Percentiles rank a stretch among this genome's conserved stretches.
phyloP scores from a whole-genome alignment of 2,113 vertebrate genomes.

The Atractosteus spatula region DNA sequence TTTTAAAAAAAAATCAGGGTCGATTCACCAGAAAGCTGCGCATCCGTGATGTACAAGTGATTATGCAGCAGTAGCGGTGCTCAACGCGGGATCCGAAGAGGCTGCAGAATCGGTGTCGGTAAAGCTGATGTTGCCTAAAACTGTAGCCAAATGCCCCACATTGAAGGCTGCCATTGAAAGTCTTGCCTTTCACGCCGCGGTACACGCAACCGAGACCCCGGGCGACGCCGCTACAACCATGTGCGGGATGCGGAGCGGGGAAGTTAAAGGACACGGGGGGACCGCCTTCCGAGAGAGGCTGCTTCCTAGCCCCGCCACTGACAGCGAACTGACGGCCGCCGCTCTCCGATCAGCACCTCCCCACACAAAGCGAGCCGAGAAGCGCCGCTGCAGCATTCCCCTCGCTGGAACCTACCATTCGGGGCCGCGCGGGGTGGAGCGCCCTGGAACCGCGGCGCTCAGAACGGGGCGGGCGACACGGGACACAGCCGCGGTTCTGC shows the following conservation, averaged over 20 bases:
- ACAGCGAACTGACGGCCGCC: slow-evolving; percentile 12
- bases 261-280: background rate
- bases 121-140: slow-evolving; percentile 6
- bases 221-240: slow-evolving; percentile 7
- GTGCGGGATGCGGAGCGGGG: slow-evolving; percentile 37
- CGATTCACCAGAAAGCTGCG: too few species aligned
- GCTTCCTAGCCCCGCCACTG: slow-evolving; percentile 9
- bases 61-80: slow-evolving; percentile 8
- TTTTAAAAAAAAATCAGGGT: background rate
- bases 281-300: slow-evolving; percentile 41
- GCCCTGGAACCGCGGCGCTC: too few species aligned
- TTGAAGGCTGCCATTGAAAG: slow-evolving; percentile 28
- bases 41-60: background rate
- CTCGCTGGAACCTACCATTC: slow-evolving; percentile 33
- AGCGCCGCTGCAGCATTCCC: slow-evolving; percentile 19
- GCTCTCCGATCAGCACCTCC: background rate
- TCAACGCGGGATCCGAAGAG: background rate
- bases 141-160: slow-evolving; percentile 32
- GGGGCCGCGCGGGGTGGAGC: slow-evolving; percentile 22
- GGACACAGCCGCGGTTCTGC: too few species aligned
- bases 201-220: background rate
- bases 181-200: slow-evolving; percentile 30
- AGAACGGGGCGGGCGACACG: too few species aligned
- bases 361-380: slow-evolving; percentile 37
- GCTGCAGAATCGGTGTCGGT: slow-evolving; percentile 10